Conservation (phyloP, 1,140 invertebrate genomes). For the Caenorhabditis briggsae region DNA sequence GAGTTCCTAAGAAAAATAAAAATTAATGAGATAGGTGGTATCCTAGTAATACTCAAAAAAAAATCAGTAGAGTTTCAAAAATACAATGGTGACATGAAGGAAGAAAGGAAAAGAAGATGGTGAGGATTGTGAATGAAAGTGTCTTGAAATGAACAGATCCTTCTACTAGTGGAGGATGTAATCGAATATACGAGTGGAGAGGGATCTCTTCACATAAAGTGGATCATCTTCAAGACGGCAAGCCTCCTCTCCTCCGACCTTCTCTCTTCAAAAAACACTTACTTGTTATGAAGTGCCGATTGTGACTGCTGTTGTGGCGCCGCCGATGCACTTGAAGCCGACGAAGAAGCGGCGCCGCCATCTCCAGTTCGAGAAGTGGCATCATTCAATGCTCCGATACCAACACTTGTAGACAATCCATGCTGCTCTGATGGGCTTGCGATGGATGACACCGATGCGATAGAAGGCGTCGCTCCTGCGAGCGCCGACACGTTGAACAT, state of each 20-base stretch:
- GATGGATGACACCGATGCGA: constrained; percentile 40
- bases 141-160: constrained; percentile 52
- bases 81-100: not conserved
- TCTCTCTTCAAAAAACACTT: constrained; percentile 55
- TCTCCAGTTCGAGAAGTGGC: constrained; percentile 51
- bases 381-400: constrained; percentile 34
- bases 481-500: constrained; percentile 63
- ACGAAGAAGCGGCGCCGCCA: constrained; percentile 44
- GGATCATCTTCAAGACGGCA: constrained; percentile 53
- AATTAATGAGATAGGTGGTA: too few relatives aligned
- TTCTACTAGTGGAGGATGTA: constrained; percentile 50
- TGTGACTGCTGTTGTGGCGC: constrained; percentile 55
- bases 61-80: too few relatives aligned
- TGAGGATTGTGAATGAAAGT: constrained; percentile 1
- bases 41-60: too few relatives aligned
- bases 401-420: constrained; percentile 49
- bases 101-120: not conserved
- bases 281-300: constrained; percentile 56
- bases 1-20: too few relatives aligned
- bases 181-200: constrained; percentile 54
- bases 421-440: constrained; percentile 47
- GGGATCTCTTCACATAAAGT: constrained; percentile 56
- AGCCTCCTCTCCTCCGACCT: constrained; percentile 45
- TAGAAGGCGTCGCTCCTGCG: constrained; percentile 49
- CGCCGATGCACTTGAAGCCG: constrained; percentile 51